Evolutionary conservation across 2,888 invertebrate species (phyloP).

Genomic region (Zaprionus lineosus): DNA sequence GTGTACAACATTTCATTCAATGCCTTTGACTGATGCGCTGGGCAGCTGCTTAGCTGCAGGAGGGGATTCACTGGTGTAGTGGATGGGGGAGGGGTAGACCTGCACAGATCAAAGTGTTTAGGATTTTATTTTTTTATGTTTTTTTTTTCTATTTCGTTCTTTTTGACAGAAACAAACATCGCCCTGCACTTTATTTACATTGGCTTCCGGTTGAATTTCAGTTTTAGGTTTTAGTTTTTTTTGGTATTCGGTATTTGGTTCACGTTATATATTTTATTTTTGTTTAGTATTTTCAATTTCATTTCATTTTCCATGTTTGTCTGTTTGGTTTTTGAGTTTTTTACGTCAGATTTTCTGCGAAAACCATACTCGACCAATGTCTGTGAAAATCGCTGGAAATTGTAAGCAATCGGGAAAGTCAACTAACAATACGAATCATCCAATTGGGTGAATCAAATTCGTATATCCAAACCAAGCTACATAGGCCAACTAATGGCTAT

Average conservation of each 20-base stretch:
- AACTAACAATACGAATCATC: slow-evolving; percentile 48
- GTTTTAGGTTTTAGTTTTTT: slow-evolving; percentile 36
- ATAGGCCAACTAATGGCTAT: slow-evolving; percentile 35
- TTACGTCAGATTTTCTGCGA: no score
- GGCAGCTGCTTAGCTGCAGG: slow-evolving; percentile 42
- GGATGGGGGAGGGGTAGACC: slow-evolving; percentile 14
- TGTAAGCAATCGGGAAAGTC: slow-evolving; percentile 59
- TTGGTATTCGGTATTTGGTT: slow-evolving; percentile 45
- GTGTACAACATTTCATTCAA: slow-evolving; percentile 40
- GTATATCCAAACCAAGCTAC: slow-evolving; percentile 26
- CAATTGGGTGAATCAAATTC: slow-evolving; percentile 33
- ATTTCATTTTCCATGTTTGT: no score
- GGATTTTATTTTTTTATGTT: slow-evolving; percentile 38
- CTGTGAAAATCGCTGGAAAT: slow-evolving; percentile 19
- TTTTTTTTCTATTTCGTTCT: slow-evolving; percentile 32
- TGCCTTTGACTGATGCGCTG: slow-evolving; percentile 68
- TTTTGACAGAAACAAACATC: slow-evolving; percentile 77
- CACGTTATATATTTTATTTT: no score
- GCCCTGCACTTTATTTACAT: slow-evolving; percentile 72
- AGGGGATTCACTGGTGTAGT: slow-evolving; percentile 1
- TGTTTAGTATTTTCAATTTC: no score
- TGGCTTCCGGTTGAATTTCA: slow-evolving; percentile 76
- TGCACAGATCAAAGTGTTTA: slow-evolving; percentile 67
- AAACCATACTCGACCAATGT: no score
- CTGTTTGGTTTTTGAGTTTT: no score